phyloP scores from a whole-genome alignment of 2,888 invertebrate genomes.

The Drosophila tripunctata region DNA sequence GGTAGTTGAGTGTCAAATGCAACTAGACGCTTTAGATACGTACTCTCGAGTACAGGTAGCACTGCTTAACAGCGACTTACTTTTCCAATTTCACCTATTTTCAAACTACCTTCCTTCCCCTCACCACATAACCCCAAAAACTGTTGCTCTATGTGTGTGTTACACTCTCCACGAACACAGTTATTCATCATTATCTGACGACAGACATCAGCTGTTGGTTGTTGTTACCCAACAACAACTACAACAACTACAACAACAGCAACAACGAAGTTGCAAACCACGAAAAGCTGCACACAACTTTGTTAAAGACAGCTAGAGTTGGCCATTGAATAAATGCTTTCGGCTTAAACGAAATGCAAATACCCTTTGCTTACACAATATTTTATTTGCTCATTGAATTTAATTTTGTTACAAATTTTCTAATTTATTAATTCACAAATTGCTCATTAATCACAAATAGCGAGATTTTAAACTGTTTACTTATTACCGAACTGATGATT shows the following conservation, averaged over 20 bases:
- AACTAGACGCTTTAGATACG: constrained; percentile 55
- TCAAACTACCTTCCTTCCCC: neutral
- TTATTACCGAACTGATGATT: too few relatives aligned
- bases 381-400: too few relatives aligned
- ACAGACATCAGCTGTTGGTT: constrained; percentile 69
- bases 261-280: constrained; percentile 42
- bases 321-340: neutral
- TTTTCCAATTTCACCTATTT: constrained; percentile 61
- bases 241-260: constrained; percentile 23
- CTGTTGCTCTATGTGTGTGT: constrained; percentile 17
- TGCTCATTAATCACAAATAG: too few relatives aligned
- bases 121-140: neutral
- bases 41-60: constrained; percentile 9
- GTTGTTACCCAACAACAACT: constrained; percentile 57
- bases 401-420: too few relatives aligned
- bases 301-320: constrained; percentile 35
- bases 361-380: constrained; percentile 11
- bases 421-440: too few relatives aligned
- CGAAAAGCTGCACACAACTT: constrained; percentile 54
- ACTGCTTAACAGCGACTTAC: constrained; percentile 48
- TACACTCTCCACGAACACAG: constrained; percentile 50
- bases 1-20: constrained; percentile 57
- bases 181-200: constrained; percentile 68
- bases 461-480: too few relatives aligned
- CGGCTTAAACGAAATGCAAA: neutral